Percentiles rank a stretch among this genome's conserved stretches.
Conservation (phyloP, 1,140 invertebrate species). For the Octopus bimaculoides region DNA sequence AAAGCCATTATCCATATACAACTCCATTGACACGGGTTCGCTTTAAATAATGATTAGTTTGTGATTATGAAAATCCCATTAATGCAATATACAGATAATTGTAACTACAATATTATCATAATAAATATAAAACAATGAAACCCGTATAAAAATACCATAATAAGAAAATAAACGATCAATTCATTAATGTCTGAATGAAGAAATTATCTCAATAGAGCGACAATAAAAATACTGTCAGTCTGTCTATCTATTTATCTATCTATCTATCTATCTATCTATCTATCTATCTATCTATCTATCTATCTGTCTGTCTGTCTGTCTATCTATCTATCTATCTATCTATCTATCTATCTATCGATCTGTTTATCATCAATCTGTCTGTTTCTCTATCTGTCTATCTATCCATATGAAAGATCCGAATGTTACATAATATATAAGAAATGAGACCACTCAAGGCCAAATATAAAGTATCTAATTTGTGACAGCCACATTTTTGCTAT, state of each 20-base stretch:
- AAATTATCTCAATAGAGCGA: too few relatives aligned
- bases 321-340: background rate
- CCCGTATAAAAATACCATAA: too few relatives aligned
- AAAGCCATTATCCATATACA: too few relatives aligned
- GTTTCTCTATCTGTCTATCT: background rate
- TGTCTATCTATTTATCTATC: background rate
- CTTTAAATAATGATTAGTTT: too few relatives aligned
- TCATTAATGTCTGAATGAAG: too few relatives aligned
- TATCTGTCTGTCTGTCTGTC: background rate
- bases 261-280: background rate
- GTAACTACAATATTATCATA: too few relatives aligned
- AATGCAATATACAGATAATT: too few relatives aligned
- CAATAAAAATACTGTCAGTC: too few relatives aligned
- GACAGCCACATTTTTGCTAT: background rate
- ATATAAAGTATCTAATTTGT: background rate
- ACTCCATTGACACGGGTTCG: too few relatives aligned
- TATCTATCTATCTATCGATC: background rate
- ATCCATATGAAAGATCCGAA: background rate
- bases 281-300: conserved; percentile 3
- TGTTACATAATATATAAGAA: background rate
- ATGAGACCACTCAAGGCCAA: background rate
- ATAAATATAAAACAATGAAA: too few relatives aligned
- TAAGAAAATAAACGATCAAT: too few relatives aligned
- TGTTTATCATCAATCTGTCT: background rate
- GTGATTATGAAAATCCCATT: too few relatives aligned